phyloP scores from a whole-genome alignment of 2,797 vertebrate genomes.

The Acrossocheilus fasciatus region DNA sequence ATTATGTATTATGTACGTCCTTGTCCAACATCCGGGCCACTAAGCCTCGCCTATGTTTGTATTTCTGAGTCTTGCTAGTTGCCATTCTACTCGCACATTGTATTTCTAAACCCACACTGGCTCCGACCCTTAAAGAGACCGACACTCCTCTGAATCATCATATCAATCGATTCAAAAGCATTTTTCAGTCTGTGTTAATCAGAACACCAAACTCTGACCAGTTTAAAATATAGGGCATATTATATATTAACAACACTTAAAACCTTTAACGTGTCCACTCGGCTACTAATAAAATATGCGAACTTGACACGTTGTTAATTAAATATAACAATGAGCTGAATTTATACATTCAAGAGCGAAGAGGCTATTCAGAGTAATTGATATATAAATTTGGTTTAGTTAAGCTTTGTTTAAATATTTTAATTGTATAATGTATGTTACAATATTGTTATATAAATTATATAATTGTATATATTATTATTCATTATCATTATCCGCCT shows the following conservation, averaged over 20 bases:
- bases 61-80: accelerated
- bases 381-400: background rate
- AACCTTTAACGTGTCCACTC: background rate
- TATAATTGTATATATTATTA: background rate
- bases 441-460: background rate
- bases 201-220: background rate
- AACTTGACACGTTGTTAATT: background rate
- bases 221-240: background rate
- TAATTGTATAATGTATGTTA: background rate
- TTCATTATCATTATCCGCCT: background rate
- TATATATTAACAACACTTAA: background rate
- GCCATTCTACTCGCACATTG: background rate
- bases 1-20: background rate
- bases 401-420: background rate
- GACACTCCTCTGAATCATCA: background rate
- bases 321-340: background rate
- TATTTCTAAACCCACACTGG: conserved; percentile 7
- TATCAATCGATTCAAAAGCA: background rate
- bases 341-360: background rate
- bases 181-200: background rate
- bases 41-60: background rate
- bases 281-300: background rate
- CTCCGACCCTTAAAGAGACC: conserved; percentile 11
- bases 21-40: background rate
- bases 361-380: background rate